Conservation (phyloP, 2,888 invertebrate species). For the Agriopis aurantiaria region DNA sequence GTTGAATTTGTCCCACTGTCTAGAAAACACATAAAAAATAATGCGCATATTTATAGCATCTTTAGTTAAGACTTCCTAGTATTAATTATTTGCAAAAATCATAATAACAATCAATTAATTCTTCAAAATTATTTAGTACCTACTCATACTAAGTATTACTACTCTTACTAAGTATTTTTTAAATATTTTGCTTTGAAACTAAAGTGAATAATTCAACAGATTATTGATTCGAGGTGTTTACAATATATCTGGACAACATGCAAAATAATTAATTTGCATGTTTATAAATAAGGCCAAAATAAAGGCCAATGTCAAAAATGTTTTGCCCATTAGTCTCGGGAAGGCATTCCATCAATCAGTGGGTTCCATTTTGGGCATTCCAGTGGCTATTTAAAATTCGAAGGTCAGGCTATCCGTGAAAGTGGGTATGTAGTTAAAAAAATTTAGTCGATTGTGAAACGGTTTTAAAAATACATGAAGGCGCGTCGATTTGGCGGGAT, state of each 20-base stretch:
- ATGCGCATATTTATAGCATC: too few relatives aligned
- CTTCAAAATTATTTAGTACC: too few relatives aligned
- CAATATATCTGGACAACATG: background rate
- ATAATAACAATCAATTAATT: background rate
- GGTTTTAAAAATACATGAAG: constrained; percentile 79
- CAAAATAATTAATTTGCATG: constrained; percentile 37
- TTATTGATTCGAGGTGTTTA: background rate
- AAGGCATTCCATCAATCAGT: constrained; percentile 25
- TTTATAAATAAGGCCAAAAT: constrained; percentile 65
- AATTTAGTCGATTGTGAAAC: constrained; percentile 76
- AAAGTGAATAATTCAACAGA: background rate
- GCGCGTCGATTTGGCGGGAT: constrained; percentile 82
- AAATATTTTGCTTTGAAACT: background rate
- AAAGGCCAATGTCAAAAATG: constrained; percentile 79
- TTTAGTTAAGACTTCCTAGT: too few relatives aligned
- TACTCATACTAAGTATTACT: too few relatives aligned
- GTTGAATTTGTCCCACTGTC: too few relatives aligned
- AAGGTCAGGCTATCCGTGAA: constrained; percentile 56
- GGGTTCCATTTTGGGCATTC: constrained; percentile 27
- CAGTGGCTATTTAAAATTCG: constrained; percentile 43
- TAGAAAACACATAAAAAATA: too few relatives aligned
- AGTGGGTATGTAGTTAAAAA: constrained; percentile 57
- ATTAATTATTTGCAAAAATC: background rate
- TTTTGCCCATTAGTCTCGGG: constrained; percentile 51
- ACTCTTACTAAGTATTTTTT: too few relatives aligned